Evolutionary conservation across 2,797 vertebrate genomes (phyloP).

Genomic region (Thaleichthys pacificus): DNA sequence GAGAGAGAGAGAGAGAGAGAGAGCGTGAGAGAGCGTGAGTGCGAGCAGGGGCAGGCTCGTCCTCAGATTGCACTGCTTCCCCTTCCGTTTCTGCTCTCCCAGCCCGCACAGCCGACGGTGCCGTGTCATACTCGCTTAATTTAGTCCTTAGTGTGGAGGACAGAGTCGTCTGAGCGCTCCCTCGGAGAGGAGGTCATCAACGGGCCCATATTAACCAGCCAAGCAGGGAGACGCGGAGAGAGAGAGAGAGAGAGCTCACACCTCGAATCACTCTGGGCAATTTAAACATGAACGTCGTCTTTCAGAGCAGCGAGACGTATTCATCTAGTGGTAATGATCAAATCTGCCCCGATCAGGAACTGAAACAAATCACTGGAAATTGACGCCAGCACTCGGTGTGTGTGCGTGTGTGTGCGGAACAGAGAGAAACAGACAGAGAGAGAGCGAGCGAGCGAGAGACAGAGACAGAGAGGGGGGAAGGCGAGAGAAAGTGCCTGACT

Average conservation of each 20-base stretch:
- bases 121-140: conserved; percentile 52
- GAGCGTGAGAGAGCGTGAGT: too few species aligned
- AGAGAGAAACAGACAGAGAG: conserved; percentile 7
- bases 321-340: conserved; percentile 50
- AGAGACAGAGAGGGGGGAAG: background rate
- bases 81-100: conserved; percentile 31
- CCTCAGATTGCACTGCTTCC: background rate
- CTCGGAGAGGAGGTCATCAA: conserved; percentile 49
- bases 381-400: conserved; percentile 29
- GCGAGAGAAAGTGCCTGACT: conserved; percentile 44
- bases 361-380: conserved; percentile 29
- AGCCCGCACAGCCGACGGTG: conserved; percentile 16
- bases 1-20: background rate
- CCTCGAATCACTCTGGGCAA: conserved; percentile 50
- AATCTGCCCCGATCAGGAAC: conserved; percentile 40
- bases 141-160: conserved; percentile 35
- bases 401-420: conserved; percentile 30
- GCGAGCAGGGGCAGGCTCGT: background rate
- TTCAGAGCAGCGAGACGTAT: conserved; percentile 45
- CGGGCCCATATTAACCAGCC: conserved; percentile 41
- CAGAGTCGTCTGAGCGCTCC: conserved; percentile 31
- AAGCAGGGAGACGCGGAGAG: background rate
- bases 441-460: too few species aligned
- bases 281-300: conserved; percentile 47
- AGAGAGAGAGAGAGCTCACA: conserved; percentile 33